Percentiles rank a stretch among this genome's conserved stretches.
Evolutionary conservation across 1,140 invertebrate genomes (phyloP).

Genomic region (Geopemphigus sp.): DNA sequence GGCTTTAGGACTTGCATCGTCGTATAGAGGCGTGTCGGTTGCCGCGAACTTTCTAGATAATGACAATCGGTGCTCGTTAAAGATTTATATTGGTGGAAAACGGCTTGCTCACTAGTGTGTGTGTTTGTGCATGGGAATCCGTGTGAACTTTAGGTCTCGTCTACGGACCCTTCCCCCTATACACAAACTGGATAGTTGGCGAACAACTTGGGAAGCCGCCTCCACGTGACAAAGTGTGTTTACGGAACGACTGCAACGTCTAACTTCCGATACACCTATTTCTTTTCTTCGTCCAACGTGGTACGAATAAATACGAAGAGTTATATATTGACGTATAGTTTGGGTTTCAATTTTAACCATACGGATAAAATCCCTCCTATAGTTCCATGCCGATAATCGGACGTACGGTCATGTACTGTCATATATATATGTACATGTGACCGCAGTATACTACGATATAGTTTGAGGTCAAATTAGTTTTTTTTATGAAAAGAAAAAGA

Average conservation of each 20-base stretch:
- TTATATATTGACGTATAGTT: too few relatives aligned
- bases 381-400: too few relatives aligned
- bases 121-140: conserved; percentile 2
- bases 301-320: too few relatives aligned
- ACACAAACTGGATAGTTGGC: neutral
- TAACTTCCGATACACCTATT: conserved; percentile 10
- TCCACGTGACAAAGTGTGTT: conserved; percentile 13
- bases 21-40: conserved; percentile 10
- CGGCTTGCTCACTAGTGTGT: too few relatives aligned
- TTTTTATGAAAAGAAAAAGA: too few relatives aligned
- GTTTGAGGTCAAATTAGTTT: too few relatives aligned
- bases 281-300: too few relatives aligned
- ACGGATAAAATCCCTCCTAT: too few relatives aligned
- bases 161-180: neutral
- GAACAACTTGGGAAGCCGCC: conserved; percentile 26
- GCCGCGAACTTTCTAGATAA: conserved; percentile 30
- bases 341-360: too few relatives aligned
- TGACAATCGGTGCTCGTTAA: conserved; percentile 47
- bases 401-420: too few relatives aligned
- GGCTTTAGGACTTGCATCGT: conserved; percentile 15
- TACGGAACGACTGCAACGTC: conserved; percentile 2
- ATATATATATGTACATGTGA: too few relatives aligned
- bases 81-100: conserved; percentile 38
- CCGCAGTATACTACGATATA: too few relatives aligned
- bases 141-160: conserved; percentile 5